Base-by-base conservation (phyloP, 2,888 invertebrate species). In the Catocala fraxini region DNA sequence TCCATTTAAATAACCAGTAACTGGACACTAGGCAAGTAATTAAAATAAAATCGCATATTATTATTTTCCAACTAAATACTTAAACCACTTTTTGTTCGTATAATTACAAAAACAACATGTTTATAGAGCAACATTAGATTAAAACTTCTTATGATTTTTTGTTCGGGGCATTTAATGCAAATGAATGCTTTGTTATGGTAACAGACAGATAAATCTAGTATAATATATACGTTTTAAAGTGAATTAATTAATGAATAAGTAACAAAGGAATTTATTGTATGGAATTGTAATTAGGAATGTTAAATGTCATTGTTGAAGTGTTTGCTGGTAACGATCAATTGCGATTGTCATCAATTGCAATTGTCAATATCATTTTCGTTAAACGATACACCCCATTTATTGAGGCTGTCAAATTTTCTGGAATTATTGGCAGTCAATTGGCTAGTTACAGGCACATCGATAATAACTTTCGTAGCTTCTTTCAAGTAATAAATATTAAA, bases 141-240 rank as follows among this genome's bases (percentile, higher is more conserved):
- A 15, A 49, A 56, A 52, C 7, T 9, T 49, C 33, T 35, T 12
- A 51, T 7, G n/a, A 35, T 53, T 63, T 70, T 65, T 74, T 60
- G 42, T 57, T 43, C n/a, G 25, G 42, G 51, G 53, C 48, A 74
- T 25, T 60, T 7, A 35, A 66, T 66, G 57, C 54, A 64, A 61
- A 73, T 73, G 12, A 52, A 52, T 58, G 61, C 49, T 52, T 51
- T 63, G 58, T 60, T 59, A 56, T 55, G 52, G 47, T 58, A 15
- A 56, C 12, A n/a, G 42, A 63, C 10, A 49, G 13, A 64, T 67
- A 56, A 63, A 56, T 63, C 13, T 62, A 4, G 57, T 39, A 49
- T 56, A 41, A 33, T 45, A 35, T 60, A 47, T 33, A 52, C 57
- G 57, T 56, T 57, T 64, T 35, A 60, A 33, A 10, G 42, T 60